Conservation (phyloP, 2,113 vertebrate genomes). For the Calyptomena viridis region DNA sequence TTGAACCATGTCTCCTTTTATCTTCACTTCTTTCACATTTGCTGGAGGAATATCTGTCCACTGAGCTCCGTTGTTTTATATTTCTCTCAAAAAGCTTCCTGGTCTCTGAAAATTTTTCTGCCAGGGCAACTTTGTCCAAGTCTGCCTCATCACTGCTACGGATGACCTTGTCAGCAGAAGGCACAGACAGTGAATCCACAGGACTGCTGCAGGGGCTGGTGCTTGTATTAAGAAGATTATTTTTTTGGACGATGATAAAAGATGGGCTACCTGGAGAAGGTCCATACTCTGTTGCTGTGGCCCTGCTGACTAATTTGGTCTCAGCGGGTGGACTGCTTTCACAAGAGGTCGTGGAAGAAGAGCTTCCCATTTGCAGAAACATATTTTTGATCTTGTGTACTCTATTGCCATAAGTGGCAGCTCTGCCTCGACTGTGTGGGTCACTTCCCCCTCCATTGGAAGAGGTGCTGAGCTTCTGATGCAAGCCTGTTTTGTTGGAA, state of each 20-base stretch:
- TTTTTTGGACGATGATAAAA: slow-evolving; percentile 72
- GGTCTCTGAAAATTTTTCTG: slow-evolving; percentile 91
- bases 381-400: slow-evolving; percentile 94
- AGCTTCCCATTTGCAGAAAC: slow-evolving; percentile 89
- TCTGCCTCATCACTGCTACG: slow-evolving; percentile 82
- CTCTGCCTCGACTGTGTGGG: slow-evolving; percentile 83
- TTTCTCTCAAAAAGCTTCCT: slow-evolving; percentile 90
- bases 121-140: slow-evolving; percentile 87
- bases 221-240: slow-evolving; percentile 71
- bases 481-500: slow-evolving; percentile 56
- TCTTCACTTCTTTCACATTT: slow-evolving; percentile 72
- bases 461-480: slow-evolving; percentile 71
- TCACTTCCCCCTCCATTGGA: slow-evolving; percentile 81
- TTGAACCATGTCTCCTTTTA: slow-evolving; percentile 48
- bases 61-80: slow-evolving; percentile 76
- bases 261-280: slow-evolving; percentile 71
- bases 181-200: slow-evolving; percentile 51
- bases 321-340: slow-evolving; percentile 77
- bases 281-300: slow-evolving; percentile 40
- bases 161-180: slow-evolving; percentile 75
- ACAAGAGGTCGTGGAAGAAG: slow-evolving; percentile 71
- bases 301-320: slow-evolving; percentile 70
- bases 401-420: slow-evolving; percentile 83
- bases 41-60: slow-evolving; percentile 77
- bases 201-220: background rate